phyloP scores from a whole-genome alignment of 2,888 invertebrate species.

The Blera fallax region DNA sequence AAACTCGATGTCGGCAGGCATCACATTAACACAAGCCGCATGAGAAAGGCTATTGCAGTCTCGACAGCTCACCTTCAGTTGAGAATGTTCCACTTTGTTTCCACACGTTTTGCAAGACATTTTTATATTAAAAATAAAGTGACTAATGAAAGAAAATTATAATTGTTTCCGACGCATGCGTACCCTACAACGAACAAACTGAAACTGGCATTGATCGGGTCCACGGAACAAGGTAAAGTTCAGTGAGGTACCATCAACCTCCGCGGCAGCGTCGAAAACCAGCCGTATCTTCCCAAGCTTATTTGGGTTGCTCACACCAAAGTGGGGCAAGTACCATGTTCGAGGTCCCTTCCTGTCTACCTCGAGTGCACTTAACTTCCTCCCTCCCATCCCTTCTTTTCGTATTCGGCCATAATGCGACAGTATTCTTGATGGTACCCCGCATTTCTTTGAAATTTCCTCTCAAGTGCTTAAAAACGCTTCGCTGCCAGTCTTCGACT shows the following conservation, averaged over 20 bases:
- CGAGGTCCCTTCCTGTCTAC: neutral
- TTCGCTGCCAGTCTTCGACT: too few relatives aligned
- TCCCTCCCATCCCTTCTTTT: conserved; percentile 70
- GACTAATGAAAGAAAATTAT: neutral
- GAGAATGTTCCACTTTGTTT: neutral
- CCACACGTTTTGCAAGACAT: conserved; percentile 5
- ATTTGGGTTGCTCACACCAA: conserved; percentile 70
- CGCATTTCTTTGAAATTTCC: too few relatives aligned
- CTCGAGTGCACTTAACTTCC: too few relatives aligned
- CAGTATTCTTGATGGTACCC: too few relatives aligned
- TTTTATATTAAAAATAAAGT: neutral
- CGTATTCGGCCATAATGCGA: conserved; percentile 30
- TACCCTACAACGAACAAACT: conserved; percentile 16
- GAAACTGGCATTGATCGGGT: conserved; percentile 75
- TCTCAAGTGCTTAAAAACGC: too few relatives aligned
- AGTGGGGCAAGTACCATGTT: conserved; percentile 75
- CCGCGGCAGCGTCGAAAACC: conserved; percentile 76
- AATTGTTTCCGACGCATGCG: neutral
- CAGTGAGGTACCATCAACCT: conserved; percentile 66
- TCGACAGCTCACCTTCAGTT: neutral
- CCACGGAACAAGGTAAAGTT: conserved; percentile 74
- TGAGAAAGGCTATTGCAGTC: conserved; percentile 1
- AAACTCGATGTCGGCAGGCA: conserved; percentile 15
- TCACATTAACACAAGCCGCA: neutral
- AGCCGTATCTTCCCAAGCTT: conserved; percentile 75